Percentiles rank a stretch among this genome's conserved stretches.
Conservation (phyloP, 2,113 vertebrate genomes). For the Neodon shergylaensis region DNA sequence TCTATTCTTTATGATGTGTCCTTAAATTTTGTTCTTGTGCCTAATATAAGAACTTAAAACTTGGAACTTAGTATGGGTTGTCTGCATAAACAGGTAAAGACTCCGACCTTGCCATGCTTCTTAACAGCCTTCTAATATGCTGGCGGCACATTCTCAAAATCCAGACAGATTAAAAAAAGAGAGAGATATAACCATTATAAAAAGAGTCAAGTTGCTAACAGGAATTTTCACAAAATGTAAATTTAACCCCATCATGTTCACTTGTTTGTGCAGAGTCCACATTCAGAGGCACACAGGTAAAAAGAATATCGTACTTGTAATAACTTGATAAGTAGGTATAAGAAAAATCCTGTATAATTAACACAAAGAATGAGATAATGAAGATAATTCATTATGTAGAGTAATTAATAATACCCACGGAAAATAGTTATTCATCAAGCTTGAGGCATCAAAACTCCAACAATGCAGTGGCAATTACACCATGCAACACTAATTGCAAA, state of each 20-base stretch:
- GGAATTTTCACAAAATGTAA: conserved; percentile 60
- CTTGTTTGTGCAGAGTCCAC: conserved; percentile 59
- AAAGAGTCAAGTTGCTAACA: neutral
- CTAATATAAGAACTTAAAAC: conserved; percentile 17
- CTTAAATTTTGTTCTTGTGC: neutral
- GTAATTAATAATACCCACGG: conserved; percentile 82
- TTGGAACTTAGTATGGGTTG: neutral
- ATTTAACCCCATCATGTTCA: conserved; percentile 56
- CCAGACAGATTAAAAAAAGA: neutral
- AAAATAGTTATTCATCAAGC: conserved; percentile 76
- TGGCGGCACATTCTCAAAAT: neutral
- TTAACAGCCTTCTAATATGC: conserved; percentile 9
- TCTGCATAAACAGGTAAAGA: neutral
- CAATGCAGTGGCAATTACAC: conserved; percentile 67
- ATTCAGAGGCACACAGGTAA: conserved; percentile 58
- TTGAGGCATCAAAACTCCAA: conserved; percentile 71
- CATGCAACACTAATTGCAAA: conserved; percentile 60
- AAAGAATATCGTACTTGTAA: conserved; percentile 60
- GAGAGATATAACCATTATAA: neutral
- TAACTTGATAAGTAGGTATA: conserved; percentile 82
- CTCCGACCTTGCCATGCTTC: neutral
- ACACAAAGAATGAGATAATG: conserved; percentile 80
- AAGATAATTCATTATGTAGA: conserved; percentile 84
- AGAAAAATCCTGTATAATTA: conserved; percentile 85
- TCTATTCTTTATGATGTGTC: neutral